Evolutionary conservation across 2,113 vertebrate genomes (phyloP).

Genomic region (Tonatia bakeri): DNA sequence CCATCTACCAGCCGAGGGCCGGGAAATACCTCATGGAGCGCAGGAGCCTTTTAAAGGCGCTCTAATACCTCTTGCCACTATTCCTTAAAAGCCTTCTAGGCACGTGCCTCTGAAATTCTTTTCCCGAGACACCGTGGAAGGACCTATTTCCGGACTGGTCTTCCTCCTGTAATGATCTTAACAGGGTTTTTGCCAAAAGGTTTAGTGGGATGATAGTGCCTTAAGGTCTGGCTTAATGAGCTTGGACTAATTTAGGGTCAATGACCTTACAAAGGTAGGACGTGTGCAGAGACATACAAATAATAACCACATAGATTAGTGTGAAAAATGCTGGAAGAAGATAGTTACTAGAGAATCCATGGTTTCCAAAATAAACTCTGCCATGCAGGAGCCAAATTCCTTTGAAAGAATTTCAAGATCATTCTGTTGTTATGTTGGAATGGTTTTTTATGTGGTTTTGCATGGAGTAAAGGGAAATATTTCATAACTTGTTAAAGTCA

Average conservation of each 20-base stretch:
- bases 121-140: not conserved
- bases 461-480: not conserved
- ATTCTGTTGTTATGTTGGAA: not conserved
- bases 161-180: not conserved
- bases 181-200: not conserved
- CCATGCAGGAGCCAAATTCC: not conserved
- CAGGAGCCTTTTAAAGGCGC: not conserved
- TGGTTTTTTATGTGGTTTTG: not conserved
- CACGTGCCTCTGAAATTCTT: not conserved
- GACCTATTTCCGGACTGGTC: not conserved
- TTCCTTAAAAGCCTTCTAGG: not conserved
- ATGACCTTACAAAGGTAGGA: not conserved
- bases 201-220: not conserved
- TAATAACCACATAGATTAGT: not conserved
- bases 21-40: not conserved
- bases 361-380: not conserved
- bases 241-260: not conserved
- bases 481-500: not conserved
- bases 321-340: not conserved
- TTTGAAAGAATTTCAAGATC: slow-evolving; percentile 2
- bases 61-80: not conserved
- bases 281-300: not conserved
- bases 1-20: not conserved
- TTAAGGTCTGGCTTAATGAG: not conserved
- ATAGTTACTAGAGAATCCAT: not conserved